phyloP scores from a whole-genome alignment of 2,888 invertebrate species.

The Drosophila prostipennis region DNA sequence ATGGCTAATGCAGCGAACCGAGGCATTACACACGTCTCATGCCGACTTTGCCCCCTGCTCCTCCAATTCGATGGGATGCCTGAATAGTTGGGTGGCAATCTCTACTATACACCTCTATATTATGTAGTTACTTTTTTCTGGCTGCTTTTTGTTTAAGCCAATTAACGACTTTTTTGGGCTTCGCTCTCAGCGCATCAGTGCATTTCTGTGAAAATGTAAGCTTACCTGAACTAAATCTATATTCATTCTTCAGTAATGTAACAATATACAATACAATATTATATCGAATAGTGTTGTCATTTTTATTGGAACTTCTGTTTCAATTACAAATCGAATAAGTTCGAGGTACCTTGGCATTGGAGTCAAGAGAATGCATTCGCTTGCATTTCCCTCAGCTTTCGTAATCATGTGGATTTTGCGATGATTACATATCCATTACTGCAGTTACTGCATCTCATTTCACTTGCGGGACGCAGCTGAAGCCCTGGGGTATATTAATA shows the following conservation, averaged over 20 bases:
- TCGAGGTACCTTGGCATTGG: constrained; percentile 6
- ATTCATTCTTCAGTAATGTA: not conserved
- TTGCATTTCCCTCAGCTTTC: not conserved
- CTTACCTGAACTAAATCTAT: not conserved
- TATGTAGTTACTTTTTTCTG: constrained; percentile 16
- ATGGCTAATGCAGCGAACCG: constrained; percentile 60
- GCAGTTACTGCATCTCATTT: constrained; percentile 32
- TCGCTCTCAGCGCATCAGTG: not conserved
- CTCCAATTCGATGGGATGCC: not conserved
- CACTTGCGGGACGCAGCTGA: not conserved
- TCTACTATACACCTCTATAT: not conserved
- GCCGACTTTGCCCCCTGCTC: not conserved
- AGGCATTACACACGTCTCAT: constrained; percentile 39
- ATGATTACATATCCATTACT: constrained; percentile 7
- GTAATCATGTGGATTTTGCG: constrained; percentile 13
- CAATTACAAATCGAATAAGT: no score
- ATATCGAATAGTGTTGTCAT: not conserved
- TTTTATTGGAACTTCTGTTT: no score
- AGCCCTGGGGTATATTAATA: constrained; percentile 44
- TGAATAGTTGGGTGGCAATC: constrained; percentile 20
- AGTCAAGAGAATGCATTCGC: not conserved
- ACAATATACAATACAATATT: not conserved
- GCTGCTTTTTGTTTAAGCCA: constrained; percentile 25
- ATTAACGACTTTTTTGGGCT: constrained; percentile 24
- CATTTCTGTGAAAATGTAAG: constrained; percentile 9